phyloP scores from a whole-genome alignment of 2,113 vertebrate species.

The human region DNA sequence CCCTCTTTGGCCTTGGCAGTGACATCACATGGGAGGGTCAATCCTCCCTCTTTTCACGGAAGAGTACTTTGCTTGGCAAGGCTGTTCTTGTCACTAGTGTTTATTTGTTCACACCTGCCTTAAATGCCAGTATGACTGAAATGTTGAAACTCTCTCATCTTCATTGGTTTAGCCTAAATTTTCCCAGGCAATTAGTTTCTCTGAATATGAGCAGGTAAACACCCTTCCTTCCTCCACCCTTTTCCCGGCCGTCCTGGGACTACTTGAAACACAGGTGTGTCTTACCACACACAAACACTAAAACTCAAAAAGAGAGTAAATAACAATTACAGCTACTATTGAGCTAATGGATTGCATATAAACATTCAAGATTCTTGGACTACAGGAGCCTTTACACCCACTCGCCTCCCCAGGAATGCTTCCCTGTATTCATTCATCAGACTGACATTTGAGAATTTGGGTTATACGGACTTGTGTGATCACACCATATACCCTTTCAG shows the following conservation, averaged over 20 bases:
- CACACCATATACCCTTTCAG: not conserved
- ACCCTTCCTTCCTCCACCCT: not conserved
- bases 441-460: not conserved
- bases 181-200: conserved; percentile 23
- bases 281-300: not conserved
- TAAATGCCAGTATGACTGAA: not conserved
- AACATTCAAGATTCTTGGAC: not conserved
- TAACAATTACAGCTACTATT: not conserved
- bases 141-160: not conserved
- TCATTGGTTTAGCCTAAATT: conserved; percentile 4
- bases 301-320: not conserved
- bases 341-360: not conserved
- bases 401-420: not conserved
- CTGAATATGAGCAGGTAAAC: conserved; percentile 11
- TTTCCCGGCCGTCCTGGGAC: not conserved
- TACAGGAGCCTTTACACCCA: not conserved
- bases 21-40: not conserved
- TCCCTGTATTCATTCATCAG: not conserved
- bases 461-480: not conserved
- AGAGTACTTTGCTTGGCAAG: not conserved
- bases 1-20: not conserved
- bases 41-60: not conserved
- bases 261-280: not conserved
- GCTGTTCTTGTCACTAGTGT: not conserved
- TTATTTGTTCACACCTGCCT: not conserved